Base-by-base conservation (phyloP, 2,888 invertebrate genomes). In the Pristionchus arcanus region DNA sequence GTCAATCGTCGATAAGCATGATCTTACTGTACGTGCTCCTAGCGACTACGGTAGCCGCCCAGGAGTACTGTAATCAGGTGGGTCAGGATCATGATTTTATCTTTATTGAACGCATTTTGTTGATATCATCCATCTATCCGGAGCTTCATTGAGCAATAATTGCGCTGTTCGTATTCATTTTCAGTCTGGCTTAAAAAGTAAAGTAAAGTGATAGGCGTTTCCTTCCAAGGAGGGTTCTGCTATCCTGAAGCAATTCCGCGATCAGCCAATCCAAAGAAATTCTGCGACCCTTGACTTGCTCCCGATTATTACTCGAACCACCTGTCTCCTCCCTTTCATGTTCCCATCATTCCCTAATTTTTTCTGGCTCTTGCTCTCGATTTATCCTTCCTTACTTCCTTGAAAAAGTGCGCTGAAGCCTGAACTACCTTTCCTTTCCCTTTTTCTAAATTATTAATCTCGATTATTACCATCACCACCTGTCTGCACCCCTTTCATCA, bases 61-160 rank as follows among this genome's bases (percentile, higher is more conserved):
- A 42, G 16, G 81, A 81, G 81, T 28, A 49, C 25, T 81, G 81
- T 28, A 81, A 81, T 28, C 81, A 81, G 81, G 81, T 81, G 21
- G 81, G 49, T 49, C 42, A 49, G 9, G 42, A 42, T 42, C 9
- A 5, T 9, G 42, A 42, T 42, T n/a, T n/a, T n/a, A n/a, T n/a
- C n/a, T n/a, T n/a, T n/a, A n/a, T n/a, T n/a, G n/a, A n/a, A n/a
- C n/a, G n/a, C n/a, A n/a, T n/a, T n/a, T n/a, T n/a, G n/a, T n/a
- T n/a, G n/a, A n/a, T n/a, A n/a, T n/a, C n/a, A n/a, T n/a, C n/a
- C n/a, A n/a, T n/a, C n/a, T n/a, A n/a, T n/a, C n/a, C n/a, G n/a
- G n/a, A n/a, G n/a, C n/a, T n/a, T n/a, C n/a, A n/a, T n/a, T n/a
- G n/a, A n/a, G n/a, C n/a, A n/a, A n/a, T n/a, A n/a, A n/a, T n/a